Percentiles rank a stretch among this genome's conserved stretches.
These are phyloP conservation scores for Aphelocoma coerulescens DNA, from an alignment of 2,113 vertebrate species.

Conservation along the genomic window DNA sequence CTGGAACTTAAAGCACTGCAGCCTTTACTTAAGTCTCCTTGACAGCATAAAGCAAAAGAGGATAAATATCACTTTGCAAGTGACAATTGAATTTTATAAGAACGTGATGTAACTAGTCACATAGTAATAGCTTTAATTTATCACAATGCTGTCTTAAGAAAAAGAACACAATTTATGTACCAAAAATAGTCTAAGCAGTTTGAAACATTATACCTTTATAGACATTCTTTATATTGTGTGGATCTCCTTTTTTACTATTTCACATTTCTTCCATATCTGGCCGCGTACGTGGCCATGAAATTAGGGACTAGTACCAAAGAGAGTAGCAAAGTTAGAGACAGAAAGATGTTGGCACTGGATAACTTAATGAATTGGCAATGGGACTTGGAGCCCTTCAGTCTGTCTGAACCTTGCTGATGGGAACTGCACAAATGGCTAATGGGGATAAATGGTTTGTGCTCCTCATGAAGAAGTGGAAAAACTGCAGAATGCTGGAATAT, in stretches of 20 bases:
- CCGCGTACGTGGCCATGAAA: neutral
- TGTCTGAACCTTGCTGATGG: neutral
- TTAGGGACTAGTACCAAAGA: neutral
- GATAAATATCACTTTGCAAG: neutral
- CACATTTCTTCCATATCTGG: neutral
- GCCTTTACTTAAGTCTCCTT: neutral
- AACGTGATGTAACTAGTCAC: neutral
- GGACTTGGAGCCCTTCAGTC: neutral
- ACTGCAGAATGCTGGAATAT: neutral
- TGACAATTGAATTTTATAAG: neutral
- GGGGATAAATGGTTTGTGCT: neutral
- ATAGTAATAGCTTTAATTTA: neutral
- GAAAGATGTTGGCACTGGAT: neutral
- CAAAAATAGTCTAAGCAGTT: neutral
- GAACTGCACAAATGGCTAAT: neutral
- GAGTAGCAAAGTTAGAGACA: neutral
- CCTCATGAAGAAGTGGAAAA: neutral
- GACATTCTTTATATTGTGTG: neutral
- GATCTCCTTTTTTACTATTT: neutral
- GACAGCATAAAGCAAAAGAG: neutral
- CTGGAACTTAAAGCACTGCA: conserved; percentile 1
- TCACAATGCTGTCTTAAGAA: neutral
- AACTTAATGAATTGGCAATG: neutral
- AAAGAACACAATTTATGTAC: neutral
- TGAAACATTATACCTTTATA: neutral